Percentiles rank a stretch among this genome's conserved stretches.
phyloP scores from a whole-genome alignment of 2,797 vertebrate genomes.

The Nyctibius grandis region DNA sequence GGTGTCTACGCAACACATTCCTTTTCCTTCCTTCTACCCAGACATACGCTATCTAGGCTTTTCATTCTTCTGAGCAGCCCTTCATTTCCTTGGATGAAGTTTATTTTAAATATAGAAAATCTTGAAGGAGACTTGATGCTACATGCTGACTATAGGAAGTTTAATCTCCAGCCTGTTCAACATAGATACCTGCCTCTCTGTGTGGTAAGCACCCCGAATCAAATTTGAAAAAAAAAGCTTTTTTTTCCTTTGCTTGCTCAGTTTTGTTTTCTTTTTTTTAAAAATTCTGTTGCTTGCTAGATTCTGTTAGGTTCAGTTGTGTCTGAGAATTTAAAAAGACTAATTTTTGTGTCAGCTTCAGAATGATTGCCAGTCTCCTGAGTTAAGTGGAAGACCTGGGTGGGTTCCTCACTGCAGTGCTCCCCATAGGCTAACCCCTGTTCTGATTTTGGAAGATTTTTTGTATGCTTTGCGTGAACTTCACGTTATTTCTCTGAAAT shows the following conservation, averaged over 20 bases:
- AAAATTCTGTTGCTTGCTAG: background rate
- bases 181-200: background rate
- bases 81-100: background rate
- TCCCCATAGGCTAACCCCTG: background rate
- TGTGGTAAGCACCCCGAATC: background rate
- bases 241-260: background rate
- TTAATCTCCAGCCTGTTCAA: background rate
- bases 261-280: background rate
- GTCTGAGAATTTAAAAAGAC: background rate
- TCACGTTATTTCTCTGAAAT: background rate
- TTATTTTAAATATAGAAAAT: background rate
- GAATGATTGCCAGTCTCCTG: background rate
- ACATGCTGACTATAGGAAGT: background rate
- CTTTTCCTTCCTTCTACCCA: background rate
- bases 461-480: background rate
- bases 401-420: background rate
- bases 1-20: background rate
- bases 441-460: background rate
- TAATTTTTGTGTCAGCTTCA: background rate
- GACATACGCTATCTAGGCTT: background rate
- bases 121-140: background rate
- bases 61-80: background rate
- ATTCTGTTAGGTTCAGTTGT: background rate
- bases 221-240: background rate
- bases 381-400: background rate